Conservation (phyloP, 2,113 vertebrate genomes). For the Shinisaurus crocodilurus region DNA sequence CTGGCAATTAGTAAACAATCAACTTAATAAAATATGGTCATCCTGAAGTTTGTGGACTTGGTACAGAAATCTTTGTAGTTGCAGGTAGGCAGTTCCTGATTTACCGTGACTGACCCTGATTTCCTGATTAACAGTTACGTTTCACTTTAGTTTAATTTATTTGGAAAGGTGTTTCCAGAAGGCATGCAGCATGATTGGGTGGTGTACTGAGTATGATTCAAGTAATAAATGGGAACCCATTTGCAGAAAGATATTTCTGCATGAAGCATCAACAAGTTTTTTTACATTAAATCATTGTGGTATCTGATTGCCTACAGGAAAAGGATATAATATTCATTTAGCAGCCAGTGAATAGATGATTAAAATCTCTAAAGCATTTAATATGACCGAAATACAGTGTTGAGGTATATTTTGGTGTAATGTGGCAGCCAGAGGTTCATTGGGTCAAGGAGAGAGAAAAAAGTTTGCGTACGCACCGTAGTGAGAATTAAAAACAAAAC, state of each 20-base stretch:
- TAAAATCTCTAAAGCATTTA: constrained; percentile 75
- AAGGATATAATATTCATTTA: constrained; percentile 66
- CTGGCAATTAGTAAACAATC: background rate
- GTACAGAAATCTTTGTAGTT: constrained; percentile 13
- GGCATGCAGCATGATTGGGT: constrained; percentile 33
- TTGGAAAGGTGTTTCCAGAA: constrained; percentile 26
- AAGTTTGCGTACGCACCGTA: constrained; percentile 15
- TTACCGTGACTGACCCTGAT: background rate
- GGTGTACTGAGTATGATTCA: constrained; percentile 38
- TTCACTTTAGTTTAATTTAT: constrained; percentile 31
- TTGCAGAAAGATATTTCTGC: constrained; percentile 50
- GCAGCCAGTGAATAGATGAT: constrained; percentile 67
- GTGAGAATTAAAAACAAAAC: too few species aligned
- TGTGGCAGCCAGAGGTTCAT: constrained; percentile 77
- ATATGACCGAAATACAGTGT: constrained; percentile 73
- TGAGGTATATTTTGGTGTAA: constrained; percentile 76
- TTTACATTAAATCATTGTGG: constrained; percentile 65
- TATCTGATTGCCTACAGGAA: constrained; percentile 73
- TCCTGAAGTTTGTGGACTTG: background rate
- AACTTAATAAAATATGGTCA: background rate
- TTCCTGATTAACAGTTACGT: constrained; percentile 29
- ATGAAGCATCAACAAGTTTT: constrained; percentile 63
- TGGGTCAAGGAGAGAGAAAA: constrained; percentile 75
- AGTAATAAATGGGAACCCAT: constrained; percentile 60
- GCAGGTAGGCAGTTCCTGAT: background rate